Percentiles rank a stretch among this genome's conserved stretches.
Evolutionary conservation across 2,797 vertebrate genomes (phyloP).

Genomic region (Sternarchorhynchus goeldii): DNA sequence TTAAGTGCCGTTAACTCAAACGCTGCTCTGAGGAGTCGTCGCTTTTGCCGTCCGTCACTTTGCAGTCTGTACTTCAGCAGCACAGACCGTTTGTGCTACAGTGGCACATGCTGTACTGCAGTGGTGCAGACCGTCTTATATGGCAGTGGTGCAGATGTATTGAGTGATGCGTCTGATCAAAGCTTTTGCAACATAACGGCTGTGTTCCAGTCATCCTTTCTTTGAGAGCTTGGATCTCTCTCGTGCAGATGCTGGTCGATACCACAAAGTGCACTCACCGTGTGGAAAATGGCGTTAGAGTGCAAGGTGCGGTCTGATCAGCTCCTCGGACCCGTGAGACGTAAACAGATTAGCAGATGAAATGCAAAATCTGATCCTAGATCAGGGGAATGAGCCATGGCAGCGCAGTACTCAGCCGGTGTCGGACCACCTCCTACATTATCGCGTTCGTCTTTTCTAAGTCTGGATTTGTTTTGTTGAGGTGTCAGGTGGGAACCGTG

Average conservation of each 20-base stretch:
- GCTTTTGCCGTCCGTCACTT: no score
- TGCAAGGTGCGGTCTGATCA: not conserved
- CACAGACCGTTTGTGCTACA: no score
- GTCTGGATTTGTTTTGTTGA: no score
- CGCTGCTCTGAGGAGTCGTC: no score
- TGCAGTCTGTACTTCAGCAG: no score
- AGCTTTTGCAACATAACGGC: not conserved
- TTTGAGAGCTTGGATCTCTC: conserved; percentile 13
- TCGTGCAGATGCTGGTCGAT: conserved; percentile 30
- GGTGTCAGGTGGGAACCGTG: no score
- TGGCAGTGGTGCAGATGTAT: no score
- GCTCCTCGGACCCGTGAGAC: not conserved
- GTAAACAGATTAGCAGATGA: conserved; percentile 34
- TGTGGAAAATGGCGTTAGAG: not conserved
- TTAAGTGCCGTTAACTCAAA: no score
- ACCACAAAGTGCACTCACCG: conserved; percentile 34
- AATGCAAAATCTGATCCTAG: conserved; percentile 23
- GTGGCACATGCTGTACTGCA: no score
- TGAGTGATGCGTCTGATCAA: not conserved
- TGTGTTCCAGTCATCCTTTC: conserved; percentile 5
- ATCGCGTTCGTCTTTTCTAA: not conserved
- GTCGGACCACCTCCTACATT: not conserved
- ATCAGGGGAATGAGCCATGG: conserved; percentile 2
- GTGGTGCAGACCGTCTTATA: no score
- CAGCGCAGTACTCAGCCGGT: not conserved